These are phyloP conservation scores for Triplophysa rosa DNA, from an alignment of 2,113 vertebrate species.

Conservation along the genomic window DNA sequence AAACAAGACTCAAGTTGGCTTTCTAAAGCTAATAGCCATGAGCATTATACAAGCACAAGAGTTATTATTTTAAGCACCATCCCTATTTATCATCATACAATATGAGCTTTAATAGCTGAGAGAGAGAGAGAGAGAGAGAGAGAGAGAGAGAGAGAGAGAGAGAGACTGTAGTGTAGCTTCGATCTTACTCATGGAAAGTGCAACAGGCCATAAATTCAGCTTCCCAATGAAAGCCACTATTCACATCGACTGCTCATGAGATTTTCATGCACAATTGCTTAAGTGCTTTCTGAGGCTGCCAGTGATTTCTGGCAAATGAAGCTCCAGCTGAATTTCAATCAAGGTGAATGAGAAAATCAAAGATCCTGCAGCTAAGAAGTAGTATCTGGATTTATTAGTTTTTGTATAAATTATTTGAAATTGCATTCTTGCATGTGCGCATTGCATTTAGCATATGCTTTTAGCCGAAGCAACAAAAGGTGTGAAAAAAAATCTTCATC, in stretches of 20 bases:
- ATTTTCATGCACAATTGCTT: slow-evolving; percentile 44
- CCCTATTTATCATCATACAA: slow-evolving; percentile 56
- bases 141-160: not conserved
- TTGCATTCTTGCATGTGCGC: no score
- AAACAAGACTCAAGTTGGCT: not conserved
- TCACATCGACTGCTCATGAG: slow-evolving; percentile 49
- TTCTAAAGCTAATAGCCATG: slow-evolving; percentile 32
- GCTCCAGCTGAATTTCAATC: slow-evolving; percentile 22
- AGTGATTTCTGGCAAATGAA: slow-evolving; percentile 45
- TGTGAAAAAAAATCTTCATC: no score
- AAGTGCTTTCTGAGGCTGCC: slow-evolving; percentile 10
- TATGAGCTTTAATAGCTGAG: slow-evolving; percentile 49
- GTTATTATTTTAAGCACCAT: slow-evolving; percentile 64
- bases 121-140: not conserved
- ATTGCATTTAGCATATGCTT: no score
- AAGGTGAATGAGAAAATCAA: not conserved
- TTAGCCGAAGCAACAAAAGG: no score
- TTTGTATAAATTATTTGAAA: no score
- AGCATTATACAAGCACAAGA: slow-evolving; percentile 60
- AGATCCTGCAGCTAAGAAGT: not conserved
- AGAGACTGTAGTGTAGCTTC: not conserved
- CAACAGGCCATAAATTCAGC: slow-evolving; percentile 51
- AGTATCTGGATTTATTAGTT: not conserved
- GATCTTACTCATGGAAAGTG: slow-evolving; percentile 44
- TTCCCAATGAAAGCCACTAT: slow-evolving; percentile 29